Evolutionary conservation across 2,888 invertebrate species (phyloP).

Genomic region (Xiphydria camelus): DNA sequence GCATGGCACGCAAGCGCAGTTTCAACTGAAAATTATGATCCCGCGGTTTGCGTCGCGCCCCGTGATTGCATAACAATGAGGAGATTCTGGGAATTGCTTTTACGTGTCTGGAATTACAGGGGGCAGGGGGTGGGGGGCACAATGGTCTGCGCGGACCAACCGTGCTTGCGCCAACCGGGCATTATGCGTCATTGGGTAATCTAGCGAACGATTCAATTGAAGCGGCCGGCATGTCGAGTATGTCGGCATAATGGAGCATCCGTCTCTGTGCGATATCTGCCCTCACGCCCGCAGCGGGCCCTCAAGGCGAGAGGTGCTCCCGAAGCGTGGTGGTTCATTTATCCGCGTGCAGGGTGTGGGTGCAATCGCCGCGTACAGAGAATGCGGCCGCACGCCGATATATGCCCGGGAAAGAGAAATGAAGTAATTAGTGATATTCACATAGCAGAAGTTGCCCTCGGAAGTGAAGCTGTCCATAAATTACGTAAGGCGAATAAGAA

Average conservation of each 20-base stretch:
- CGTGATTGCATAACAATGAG: slow-evolving; percentile 56
- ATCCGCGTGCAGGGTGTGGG: too few species aligned
- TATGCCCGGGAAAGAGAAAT: too few species aligned
- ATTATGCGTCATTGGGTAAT: slow-evolving; percentile 58
- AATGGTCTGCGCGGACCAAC: slow-evolving; percentile 35
- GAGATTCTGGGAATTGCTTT: slow-evolving; percentile 55
- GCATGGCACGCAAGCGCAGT: too few species aligned
- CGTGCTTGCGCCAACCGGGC: slow-evolving; percentile 29
- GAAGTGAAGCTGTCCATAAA: too few species aligned
- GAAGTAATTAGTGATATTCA: too few species aligned
- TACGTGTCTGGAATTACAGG: slow-evolving; percentile 54
- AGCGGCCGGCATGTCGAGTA: slow-evolving; percentile 53
- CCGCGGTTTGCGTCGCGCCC: slow-evolving; percentile 35
- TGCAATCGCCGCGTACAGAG: too few species aligned
- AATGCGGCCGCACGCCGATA: too few species aligned
- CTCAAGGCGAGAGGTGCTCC: too few species aligned
- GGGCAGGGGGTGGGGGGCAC: too few species aligned
- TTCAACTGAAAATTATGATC: slow-evolving; percentile 49
- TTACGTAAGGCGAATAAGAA: too few species aligned
- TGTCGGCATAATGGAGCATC: slow-evolving; percentile 56
- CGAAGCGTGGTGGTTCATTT: too few species aligned
- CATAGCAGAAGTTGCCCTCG: too few species aligned
- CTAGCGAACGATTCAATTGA: slow-evolving; percentile 57
- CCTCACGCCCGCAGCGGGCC: slow-evolving; percentile 27
- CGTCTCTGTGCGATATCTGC: slow-evolving; percentile 52